phyloP scores from a whole-genome alignment of 2,888 invertebrate species.

The Stenichneumon culpator region DNA sequence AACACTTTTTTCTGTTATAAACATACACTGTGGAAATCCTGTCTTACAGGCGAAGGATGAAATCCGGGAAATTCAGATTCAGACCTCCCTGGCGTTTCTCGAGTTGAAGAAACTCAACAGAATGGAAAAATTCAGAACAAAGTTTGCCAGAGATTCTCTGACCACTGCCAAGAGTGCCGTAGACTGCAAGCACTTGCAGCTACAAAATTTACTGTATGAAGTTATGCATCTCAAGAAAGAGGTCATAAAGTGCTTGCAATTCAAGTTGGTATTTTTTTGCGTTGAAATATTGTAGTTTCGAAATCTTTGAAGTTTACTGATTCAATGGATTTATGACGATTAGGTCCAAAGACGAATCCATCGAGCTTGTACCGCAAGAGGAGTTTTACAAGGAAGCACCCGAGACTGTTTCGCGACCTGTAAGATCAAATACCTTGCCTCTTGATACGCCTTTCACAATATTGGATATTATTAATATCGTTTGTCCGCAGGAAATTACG shows the following conservation, averaged over 20 bases:
- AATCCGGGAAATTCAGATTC: constrained; percentile 89
- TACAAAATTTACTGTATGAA: constrained; percentile 98
- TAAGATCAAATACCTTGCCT: constrained; percentile 82
- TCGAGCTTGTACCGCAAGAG: constrained; percentile 93
- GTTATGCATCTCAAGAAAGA: constrained; percentile 97
- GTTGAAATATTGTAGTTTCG: constrained; percentile 2
- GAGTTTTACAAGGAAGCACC: constrained; percentile 95
- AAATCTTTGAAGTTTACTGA: constrained; percentile 41
- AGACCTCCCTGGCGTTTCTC: constrained; percentile 92
- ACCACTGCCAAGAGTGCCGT: constrained; percentile 94
- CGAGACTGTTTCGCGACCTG: constrained; percentile 88
- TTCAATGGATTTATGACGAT: constrained; percentile 51
- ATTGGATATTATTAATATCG: background rate
- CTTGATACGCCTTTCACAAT: background rate
- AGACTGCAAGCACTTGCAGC: constrained; percentile 94
- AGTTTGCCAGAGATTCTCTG: constrained; percentile 92
- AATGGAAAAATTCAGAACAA: constrained; percentile 94
- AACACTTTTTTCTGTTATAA: background rate
- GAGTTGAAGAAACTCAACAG: constrained; percentile 95
- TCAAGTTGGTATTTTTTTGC: constrained; percentile 88
- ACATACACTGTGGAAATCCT: background rate
- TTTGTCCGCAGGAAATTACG: constrained; percentile 87
- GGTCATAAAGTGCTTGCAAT: constrained; percentile 97
- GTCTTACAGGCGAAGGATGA: constrained; percentile 87
- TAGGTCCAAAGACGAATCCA: constrained; percentile 96